Conservation (phyloP, 2,113 vertebrate genomes). For the Phaetusa simplex region DNA sequence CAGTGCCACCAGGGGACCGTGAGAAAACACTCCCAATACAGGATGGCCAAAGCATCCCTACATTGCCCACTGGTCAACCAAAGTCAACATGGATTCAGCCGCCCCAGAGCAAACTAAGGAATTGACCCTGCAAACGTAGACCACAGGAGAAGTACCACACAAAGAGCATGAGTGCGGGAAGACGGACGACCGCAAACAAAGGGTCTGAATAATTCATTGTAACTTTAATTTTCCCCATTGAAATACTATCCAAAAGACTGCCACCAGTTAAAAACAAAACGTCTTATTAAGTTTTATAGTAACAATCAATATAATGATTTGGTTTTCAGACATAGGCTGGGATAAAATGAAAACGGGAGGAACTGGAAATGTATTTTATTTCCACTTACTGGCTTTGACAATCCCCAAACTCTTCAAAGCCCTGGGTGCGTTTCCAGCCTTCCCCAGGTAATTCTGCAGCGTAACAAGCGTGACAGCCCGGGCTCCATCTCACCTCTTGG, state of each 20-base stretch:
- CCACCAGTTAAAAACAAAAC: not conserved
- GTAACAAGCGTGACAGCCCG: not conserved
- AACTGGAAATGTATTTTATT: constrained; percentile 23
- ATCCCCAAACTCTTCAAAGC: not conserved
- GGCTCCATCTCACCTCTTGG: not conserved
- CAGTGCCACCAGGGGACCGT: not conserved
- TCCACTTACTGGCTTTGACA: not conserved
- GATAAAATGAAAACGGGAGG: not conserved
- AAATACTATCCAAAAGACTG: not conserved
- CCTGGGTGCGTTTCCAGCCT: not conserved
- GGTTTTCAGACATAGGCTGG: not conserved
- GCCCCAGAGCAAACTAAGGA: not conserved
- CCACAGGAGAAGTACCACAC: not conserved
- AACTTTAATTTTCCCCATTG: not conserved
- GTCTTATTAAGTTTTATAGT: not conserved
- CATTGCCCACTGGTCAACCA: not conserved
- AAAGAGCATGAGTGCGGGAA: rapidly evolving
- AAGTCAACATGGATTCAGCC: not conserved
- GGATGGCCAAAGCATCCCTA: not conserved
- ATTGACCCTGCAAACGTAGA: not conserved
- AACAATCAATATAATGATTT: not conserved
- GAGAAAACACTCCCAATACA: rapidly evolving
- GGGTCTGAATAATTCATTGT: not conserved
- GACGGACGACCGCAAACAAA: not conserved
- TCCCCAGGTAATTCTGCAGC: not conserved